Evolutionary conservation across 2,888 invertebrate species (phyloP).

Genomic region (Xylocampa areola): DNA sequence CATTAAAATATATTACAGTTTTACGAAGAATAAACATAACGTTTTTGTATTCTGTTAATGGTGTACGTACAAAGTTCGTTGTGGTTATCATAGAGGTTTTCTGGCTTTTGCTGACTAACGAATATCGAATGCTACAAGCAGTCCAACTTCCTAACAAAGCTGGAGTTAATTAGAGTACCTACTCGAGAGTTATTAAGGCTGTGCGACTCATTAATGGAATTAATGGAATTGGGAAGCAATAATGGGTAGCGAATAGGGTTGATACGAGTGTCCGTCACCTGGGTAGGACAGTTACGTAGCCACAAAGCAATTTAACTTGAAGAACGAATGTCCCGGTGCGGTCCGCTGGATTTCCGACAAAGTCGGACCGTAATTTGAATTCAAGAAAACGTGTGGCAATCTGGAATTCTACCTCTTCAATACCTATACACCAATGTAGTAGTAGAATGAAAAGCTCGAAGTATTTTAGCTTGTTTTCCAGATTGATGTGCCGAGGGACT

Average conservation of each 20-base stretch:
- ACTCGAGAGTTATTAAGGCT: slow-evolving; percentile 37
- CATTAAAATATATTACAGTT: too few relatives aligned
- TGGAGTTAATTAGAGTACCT: slow-evolving; percentile 44
- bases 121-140: slow-evolving; percentile 22
- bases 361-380: slow-evolving; percentile 30
- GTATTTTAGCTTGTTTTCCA: slow-evolving; percentile 9
- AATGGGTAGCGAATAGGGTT: slow-evolving; percentile 24
- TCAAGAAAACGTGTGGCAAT: slow-evolving; percentile 21
- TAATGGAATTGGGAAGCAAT: slow-evolving; percentile 44
- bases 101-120: slow-evolving; percentile 21
- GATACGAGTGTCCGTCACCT: slow-evolving; percentile 31
- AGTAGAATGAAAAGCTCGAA: slow-evolving; percentile 22
- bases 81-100: slow-evolving; percentile 32
- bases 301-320: slow-evolving; percentile 55
- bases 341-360: slow-evolving; percentile 22
- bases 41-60: too few relatives aligned
- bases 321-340: slow-evolving; percentile 27
- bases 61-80: too few relatives aligned
- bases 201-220: slow-evolving; percentile 44
- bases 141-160: slow-evolving; percentile 34
- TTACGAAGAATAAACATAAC: too few relatives aligned
- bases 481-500: slow-evolving; percentile 6
- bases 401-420: slow-evolving; percentile 1
- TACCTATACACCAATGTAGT: slow-evolving; percentile 6
- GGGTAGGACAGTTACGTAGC: slow-evolving; percentile 21